These are phyloP conservation scores for Temnothorax rugatulus DNA, from an alignment of 2,888 invertebrate genomes.

Conservation along the genomic window DNA sequence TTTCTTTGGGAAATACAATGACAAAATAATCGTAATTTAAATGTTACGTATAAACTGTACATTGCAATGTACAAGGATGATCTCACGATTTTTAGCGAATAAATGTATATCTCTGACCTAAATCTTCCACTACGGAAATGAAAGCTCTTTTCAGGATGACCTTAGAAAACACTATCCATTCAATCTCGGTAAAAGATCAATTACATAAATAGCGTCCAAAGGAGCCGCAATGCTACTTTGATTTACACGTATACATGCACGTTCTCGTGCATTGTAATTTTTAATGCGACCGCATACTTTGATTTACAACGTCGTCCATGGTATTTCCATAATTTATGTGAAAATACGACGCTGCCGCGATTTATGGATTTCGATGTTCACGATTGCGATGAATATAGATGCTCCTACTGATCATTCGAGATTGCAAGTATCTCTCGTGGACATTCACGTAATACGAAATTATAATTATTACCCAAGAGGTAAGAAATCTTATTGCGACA, in stretches of 20 bases:
- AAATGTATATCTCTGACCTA: constrained; percentile 48
- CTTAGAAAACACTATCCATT: constrained; percentile 62
- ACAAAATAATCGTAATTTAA: background rate
- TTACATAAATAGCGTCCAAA: constrained; percentile 67
- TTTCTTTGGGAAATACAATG: background rate
- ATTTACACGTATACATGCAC: constrained; percentile 75
- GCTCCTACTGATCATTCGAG: constrained; percentile 33
- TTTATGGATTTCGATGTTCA: constrained; percentile 73
- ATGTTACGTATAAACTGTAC: background rate
- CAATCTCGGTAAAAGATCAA: constrained; percentile 68
- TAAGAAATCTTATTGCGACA: background rate
- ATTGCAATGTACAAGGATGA: background rate
- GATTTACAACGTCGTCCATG: constrained; percentile 68
- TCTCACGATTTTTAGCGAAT: constrained; percentile 47
- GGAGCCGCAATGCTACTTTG: constrained; percentile 67
- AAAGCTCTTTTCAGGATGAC: constrained; percentile 61
- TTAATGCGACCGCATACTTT: constrained; percentile 69
- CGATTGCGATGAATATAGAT: constrained; percentile 55
- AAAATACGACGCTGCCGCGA: constrained; percentile 66
- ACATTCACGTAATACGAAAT: constrained; percentile 21
- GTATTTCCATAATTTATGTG: constrained; percentile 77
- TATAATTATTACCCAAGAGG: constrained; percentile 28
- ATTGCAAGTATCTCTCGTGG: background rate
- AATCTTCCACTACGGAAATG: constrained; percentile 64
- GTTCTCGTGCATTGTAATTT: constrained; percentile 72